Evolutionary conservation across 2,797 vertebrate genomes (phyloP).

Genomic region (Tenualosa thibaudeaui): DNA sequence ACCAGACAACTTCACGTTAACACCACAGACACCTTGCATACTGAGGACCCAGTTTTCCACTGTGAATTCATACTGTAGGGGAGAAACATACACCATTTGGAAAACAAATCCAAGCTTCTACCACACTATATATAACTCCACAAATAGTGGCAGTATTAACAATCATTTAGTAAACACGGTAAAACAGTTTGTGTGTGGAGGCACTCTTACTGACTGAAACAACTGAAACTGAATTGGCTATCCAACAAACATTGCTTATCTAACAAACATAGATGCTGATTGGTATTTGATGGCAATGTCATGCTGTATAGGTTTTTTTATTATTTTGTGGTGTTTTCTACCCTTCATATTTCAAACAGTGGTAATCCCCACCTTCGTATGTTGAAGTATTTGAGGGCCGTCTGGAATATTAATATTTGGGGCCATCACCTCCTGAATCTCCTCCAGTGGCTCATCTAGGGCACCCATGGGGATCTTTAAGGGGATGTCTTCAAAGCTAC

Average conservation of each 20-base stretch:
- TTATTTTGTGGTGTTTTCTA: too few relatives aligned
- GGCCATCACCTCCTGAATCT: constrained; percentile 48
- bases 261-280: too few relatives aligned
- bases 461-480: constrained; percentile 75
- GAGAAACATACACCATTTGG: not conserved
- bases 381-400: constrained; percentile 72
- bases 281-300: too few relatives aligned
- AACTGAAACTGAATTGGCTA: too few relatives aligned
- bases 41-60: constrained; percentile 83
- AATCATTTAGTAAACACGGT: not conserved
- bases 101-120: not conserved
- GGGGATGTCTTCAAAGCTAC: constrained; percentile 82
- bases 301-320: too few relatives aligned
- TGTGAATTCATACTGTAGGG: constrained; percentile 82
- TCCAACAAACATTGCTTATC: too few relatives aligned
- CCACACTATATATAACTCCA: not conserved
- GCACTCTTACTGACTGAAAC: too few relatives aligned
- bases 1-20: not conserved
- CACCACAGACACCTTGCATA: constrained; percentile 61
- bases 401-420: constrained; percentile 72
- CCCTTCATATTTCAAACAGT: too few relatives aligned
- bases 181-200: too few relatives aligned
- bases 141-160: not conserved
- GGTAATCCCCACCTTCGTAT: constrained; percentile 71
- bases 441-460: constrained; percentile 52